These are phyloP conservation scores for Botia almorhae DNA, from an alignment of 2,797 vertebrate species.

Conservation along the genomic window DNA sequence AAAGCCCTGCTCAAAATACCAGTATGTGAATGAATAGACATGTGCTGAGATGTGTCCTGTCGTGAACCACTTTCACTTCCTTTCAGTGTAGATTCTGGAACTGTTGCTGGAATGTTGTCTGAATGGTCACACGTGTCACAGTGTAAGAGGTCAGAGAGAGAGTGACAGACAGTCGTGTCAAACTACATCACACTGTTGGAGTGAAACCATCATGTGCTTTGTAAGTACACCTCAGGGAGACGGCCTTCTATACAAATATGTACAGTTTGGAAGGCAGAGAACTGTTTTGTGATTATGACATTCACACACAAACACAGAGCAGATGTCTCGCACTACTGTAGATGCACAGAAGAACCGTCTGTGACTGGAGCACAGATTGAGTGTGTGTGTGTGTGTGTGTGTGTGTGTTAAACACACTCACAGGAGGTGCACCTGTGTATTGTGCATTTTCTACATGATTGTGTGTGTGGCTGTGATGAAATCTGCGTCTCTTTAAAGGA, in stretches of 20 bases:
- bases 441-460: slow-evolving; percentile 31
- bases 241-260: neutral
- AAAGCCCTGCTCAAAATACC: no score
- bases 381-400: slow-evolving; percentile 27
- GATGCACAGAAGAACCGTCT: slow-evolving; percentile 80
- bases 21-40: no score
- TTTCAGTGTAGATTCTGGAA: no score
- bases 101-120: neutral
- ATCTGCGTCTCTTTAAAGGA: neutral
- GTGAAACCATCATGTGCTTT: neutral
- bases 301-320: slow-evolving; percentile 64
- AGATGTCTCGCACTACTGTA: slow-evolving; percentile 82
- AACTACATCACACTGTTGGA: neutral
- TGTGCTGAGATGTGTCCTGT: no score
- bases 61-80: no score
- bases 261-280: slow-evolving; percentile 73
- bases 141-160: neutral
- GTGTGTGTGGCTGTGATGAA: slow-evolving; percentile 41
- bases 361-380: slow-evolving; percentile 66
- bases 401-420: slow-evolving; percentile 31
- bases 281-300: slow-evolving; percentile 68
- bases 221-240: neutral
- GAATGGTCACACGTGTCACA: neutral
- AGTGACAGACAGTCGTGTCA: neutral
- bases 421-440: slow-evolving; percentile 59